phyloP scores from a whole-genome alignment of 2,888 invertebrate species.

The Lymantria dispar region DNA sequence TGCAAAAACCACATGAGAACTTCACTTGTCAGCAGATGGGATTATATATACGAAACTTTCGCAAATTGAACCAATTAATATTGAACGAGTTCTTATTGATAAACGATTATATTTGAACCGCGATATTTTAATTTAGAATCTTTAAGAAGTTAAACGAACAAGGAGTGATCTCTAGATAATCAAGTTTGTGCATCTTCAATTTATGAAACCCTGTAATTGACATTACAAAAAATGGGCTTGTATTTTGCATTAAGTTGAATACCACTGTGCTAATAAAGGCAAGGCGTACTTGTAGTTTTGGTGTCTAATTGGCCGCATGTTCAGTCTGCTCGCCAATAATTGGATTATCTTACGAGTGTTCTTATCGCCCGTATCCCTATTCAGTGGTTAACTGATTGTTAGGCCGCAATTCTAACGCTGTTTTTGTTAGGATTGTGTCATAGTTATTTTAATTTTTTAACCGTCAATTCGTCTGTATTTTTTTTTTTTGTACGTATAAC shows the following conservation, averaged over 20 bases:
- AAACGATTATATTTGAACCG: too few species aligned
- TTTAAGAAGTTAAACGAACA: too few species aligned
- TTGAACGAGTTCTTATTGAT: too few species aligned
- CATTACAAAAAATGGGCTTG: conserved; percentile 6
- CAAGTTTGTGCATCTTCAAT: neutral
- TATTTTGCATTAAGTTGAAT: conserved; percentile 13
- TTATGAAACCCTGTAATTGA: neutral
- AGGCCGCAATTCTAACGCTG: conserved; percentile 10
- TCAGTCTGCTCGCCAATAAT: conserved; percentile 49
- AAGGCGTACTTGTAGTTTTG: conserved; percentile 41
- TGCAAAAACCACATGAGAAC: too few species aligned
- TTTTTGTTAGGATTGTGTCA: conserved; percentile 2
- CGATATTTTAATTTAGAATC: too few species aligned
- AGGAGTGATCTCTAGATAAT: neutral
- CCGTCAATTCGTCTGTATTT: conserved; percentile 8
- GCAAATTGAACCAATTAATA: too few species aligned
- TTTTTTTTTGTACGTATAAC: neutral
- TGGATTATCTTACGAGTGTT: conserved; percentile 19
- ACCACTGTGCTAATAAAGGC: conserved; percentile 26
- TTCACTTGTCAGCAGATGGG: too few species aligned
- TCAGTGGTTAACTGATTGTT: conserved; percentile 45
- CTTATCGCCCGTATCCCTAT: conserved; percentile 41
- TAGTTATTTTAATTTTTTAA: conserved; percentile 29
- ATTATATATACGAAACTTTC: too few species aligned
- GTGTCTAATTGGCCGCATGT: conserved; percentile 53